These are phyloP conservation scores for Carcinoscorpius rotundicauda DNA, from an alignment of 1,140 invertebrate species.

Conservation along the genomic window DNA sequence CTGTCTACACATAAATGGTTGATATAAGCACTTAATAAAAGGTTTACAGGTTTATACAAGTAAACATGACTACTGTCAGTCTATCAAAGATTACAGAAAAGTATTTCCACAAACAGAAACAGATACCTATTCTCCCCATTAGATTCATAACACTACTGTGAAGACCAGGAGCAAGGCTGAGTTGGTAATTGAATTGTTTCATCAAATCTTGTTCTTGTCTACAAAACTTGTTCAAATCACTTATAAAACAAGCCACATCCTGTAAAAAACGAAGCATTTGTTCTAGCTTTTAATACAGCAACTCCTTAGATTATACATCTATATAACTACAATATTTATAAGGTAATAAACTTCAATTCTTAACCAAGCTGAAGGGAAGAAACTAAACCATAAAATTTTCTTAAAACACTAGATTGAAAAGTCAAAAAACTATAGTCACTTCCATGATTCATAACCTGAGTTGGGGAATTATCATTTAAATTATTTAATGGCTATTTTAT, in stretches of 20 bases:
- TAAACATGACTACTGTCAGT: background rate
- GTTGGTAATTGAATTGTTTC: conserved; percentile 37
- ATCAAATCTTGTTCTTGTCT: conserved; percentile 42
- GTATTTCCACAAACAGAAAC: background rate
- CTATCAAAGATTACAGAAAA: background rate
- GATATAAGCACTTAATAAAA: background rate
- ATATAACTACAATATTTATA: too few species aligned
- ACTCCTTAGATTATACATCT: too few species aligned
- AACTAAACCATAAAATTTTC: too few species aligned
- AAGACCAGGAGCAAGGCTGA: conserved; percentile 45
- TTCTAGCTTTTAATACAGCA: too few species aligned
- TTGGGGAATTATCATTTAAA: conserved; percentile 1
- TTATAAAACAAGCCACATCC: conserved; percentile 43
- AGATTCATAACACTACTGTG: conserved; percentile 43
- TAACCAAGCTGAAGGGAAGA: too few species aligned
- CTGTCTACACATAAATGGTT: conserved; percentile 1
- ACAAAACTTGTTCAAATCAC: conserved; percentile 40
- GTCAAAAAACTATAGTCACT: background rate
- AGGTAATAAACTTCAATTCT: too few species aligned
- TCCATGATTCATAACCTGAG: conserved; percentile 1
- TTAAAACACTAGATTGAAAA: conserved; percentile 1
- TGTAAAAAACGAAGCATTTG: conserved; percentile 16
- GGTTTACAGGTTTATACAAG: conserved; percentile 2
- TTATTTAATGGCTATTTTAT: too few species aligned
- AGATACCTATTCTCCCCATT: conserved; percentile 44